Evolutionary conservation across 2,888 invertebrate genomes (phyloP).

Genomic region (Drosophila seclusa): DNA sequence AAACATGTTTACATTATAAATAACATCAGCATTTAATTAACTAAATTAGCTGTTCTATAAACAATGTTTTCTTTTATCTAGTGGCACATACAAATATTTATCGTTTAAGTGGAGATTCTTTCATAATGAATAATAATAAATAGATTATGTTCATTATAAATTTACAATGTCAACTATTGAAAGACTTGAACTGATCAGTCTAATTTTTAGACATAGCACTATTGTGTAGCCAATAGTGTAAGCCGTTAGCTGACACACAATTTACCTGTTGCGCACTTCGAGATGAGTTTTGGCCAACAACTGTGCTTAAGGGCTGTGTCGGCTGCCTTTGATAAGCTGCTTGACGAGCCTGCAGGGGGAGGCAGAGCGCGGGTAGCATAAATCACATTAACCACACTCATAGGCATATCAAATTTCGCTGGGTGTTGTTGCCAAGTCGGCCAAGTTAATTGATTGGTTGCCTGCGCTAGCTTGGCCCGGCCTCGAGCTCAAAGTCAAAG

Average conservation of each 20-base stretch:
- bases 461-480: constrained; percentile 35
- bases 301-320: constrained; percentile 32
- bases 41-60: not conserved
- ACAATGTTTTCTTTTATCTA: not conserved
- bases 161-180: not conserved
- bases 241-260: constrained; percentile 31
- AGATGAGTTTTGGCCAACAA: constrained; percentile 36
- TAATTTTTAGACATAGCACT: not conserved
- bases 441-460: constrained; percentile 76
- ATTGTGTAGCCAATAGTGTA: constrained; percentile 16
- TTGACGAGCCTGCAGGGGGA: constrained; percentile 22
- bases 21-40: not conserved
- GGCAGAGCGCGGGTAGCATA: constrained; percentile 32
- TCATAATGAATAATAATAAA: not conserved
- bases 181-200: not conserved
- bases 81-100: not conserved
- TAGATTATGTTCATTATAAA: not conserved
- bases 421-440: constrained; percentile 56
- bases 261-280: constrained; percentile 43
- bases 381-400: constrained; percentile 73
- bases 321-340: constrained; percentile 57
- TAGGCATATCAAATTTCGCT: constrained; percentile 74
- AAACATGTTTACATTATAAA: constrained; percentile 13
- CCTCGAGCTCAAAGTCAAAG: constrained; percentile 72
- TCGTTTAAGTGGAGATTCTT: not conserved